Evolutionary conservation across 2,888 invertebrate species (phyloP).

Genomic region (Orthosia incerta): DNA sequence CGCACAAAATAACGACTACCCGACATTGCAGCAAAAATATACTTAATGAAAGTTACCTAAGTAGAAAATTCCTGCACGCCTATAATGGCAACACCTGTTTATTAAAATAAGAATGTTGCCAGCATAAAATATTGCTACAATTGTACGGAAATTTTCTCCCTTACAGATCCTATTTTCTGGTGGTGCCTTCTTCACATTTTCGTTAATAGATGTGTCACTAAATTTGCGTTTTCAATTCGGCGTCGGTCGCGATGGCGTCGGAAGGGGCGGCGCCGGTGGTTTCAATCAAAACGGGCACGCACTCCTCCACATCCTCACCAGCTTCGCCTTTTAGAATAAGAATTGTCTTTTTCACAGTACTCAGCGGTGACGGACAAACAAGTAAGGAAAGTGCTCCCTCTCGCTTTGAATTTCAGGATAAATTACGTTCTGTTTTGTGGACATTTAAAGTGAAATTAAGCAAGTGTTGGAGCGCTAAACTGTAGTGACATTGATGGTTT

Average conservation of each 20-base stretch:
- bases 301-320: slow-evolving; percentile 89
- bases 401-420: slow-evolving; percentile 35
- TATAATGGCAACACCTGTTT: slow-evolving; percentile 62
- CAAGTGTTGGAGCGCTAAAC: neutral
- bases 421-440: slow-evolving; percentile 14
- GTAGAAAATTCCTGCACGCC: slow-evolving; percentile 50
- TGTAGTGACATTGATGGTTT: neutral
- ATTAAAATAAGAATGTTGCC: slow-evolving; percentile 67
- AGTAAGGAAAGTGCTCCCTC: slow-evolving; percentile 78
- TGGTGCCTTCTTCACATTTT: slow-evolving; percentile 81
- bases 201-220: slow-evolving; percentile 90
- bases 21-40: slow-evolving; percentile 48
- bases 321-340: slow-evolving; percentile 90
- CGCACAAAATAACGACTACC: slow-evolving; percentile 39
- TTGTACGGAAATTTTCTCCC: slow-evolving; percentile 69
- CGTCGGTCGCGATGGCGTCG: slow-evolving; percentile 73
- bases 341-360: slow-evolving; percentile 90
- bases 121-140: slow-evolving; percentile 68
- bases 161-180: slow-evolving; percentile 80
- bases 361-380: slow-evolving; percentile 76
- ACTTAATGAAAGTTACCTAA: slow-evolving; percentile 58
- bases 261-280: slow-evolving; percentile 75
- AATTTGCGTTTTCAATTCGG: slow-evolving; percentile 90
- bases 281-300: slow-evolving; percentile 90
- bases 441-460: slow-evolving; percentile 5